Conservation (phyloP, 2,113 vertebrate genomes). For the Galeopterus variegatus region DNA sequence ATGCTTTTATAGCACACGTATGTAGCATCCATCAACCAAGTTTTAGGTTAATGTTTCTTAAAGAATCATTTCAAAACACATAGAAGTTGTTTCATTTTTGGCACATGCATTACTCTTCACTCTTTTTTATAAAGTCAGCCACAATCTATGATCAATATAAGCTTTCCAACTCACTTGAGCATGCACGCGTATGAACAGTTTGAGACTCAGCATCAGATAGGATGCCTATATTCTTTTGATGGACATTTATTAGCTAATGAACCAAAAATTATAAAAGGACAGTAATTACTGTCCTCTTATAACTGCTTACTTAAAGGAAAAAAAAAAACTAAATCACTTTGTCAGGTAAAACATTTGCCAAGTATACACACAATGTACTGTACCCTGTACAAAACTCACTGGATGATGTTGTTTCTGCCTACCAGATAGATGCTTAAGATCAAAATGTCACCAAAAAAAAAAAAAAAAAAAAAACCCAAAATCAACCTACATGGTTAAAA, state of each 20-base stretch:
- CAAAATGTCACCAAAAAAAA: background rate
- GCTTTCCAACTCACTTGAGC: background rate
- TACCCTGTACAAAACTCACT: background rate
- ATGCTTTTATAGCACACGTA: background rate
- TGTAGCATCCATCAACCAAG: background rate
- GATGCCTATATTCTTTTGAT: background rate
- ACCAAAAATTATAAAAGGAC: background rate
- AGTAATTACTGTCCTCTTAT: background rate
- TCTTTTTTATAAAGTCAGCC: background rate
- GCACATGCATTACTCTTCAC: background rate
- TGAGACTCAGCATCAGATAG: background rate
- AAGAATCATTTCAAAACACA: slow-evolving; percentile 44
- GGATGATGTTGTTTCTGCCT: background rate
- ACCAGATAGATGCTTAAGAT: background rate
- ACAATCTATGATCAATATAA: background rate
- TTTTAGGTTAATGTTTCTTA: background rate
- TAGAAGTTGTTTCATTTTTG: background rate
- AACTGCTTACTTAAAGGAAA: background rate
- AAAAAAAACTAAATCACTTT: background rate
- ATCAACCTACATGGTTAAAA: background rate
- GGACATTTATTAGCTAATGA: slow-evolving; percentile 1
- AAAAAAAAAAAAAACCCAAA: background rate
- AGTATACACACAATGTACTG: background rate
- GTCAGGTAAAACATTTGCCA: background rate
- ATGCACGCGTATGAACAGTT: background rate